These are phyloP conservation scores for Caenorhabditis brenneri DNA, from an alignment of 1,140 invertebrate species.

Conservation along the genomic window DNA sequence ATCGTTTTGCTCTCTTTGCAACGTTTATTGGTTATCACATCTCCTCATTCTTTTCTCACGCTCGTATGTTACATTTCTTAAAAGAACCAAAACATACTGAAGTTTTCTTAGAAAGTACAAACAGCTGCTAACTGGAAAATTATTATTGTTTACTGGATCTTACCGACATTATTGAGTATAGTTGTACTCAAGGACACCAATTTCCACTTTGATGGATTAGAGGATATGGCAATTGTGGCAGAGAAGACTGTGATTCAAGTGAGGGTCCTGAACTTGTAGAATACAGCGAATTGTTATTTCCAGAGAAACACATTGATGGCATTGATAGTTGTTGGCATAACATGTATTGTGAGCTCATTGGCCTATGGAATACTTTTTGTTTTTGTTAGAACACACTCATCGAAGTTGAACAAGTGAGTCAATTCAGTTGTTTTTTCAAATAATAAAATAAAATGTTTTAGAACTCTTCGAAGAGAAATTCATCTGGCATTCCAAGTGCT, in stretches of 20 bases:
- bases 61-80: not conserved
- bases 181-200: not conserved
- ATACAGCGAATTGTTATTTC: not conserved
- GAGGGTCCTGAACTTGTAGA: not conserved
- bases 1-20: not conserved
- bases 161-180: not conserved
- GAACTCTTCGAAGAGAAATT: conserved; percentile 10
- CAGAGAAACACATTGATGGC: conserved; percentile 6
- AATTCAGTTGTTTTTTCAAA: not conserved
- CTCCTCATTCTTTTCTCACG: not conserved
- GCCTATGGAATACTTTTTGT: not conserved
- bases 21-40: not conserved
- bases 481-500: conserved; percentile 3
- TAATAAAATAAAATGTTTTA: not conserved
- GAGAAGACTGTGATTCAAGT: not conserved
- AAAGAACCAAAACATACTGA: not conserved
- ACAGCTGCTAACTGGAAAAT: not conserved
- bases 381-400: not conserved
- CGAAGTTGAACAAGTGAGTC: not conserved
- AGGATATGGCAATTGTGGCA: not conserved
- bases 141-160: not conserved
- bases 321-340: not conserved
- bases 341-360: not conserved
- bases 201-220: not conserved
- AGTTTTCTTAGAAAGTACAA: not conserved